phyloP scores from a whole-genome alignment of 53 echinoderm and acorn worm species.

The Henricia sp. region DNA sequence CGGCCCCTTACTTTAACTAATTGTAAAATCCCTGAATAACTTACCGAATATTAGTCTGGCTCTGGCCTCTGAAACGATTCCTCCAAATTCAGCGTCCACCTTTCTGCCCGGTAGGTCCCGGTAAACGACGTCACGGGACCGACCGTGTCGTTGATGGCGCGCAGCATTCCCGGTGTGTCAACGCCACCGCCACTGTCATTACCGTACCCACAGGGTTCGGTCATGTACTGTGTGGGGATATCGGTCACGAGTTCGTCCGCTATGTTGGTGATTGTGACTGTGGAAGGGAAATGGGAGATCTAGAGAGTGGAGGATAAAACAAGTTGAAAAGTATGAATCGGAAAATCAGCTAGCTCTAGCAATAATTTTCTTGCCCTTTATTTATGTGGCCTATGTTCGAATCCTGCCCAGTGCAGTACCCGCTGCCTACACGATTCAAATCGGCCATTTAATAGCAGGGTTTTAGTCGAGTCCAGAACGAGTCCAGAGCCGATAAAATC shows the following conservation, averaged over 20 bases:
- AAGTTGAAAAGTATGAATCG: background rate
- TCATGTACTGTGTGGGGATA: background rate
- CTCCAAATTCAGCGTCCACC: conserved; percentile 69
- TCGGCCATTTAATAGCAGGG: no score
- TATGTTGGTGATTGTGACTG: background rate
- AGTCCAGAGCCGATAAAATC: no score
- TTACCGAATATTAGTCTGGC: conserved; percentile 12
- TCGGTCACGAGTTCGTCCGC: conserved; percentile 10
- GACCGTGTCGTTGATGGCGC: conserved; percentile 57
- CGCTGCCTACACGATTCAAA: no score
- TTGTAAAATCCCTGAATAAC: no score
- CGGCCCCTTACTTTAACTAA: no score
- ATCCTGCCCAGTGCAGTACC: no score
- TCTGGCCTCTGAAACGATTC: background rate
- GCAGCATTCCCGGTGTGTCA: conserved; percentile 80
- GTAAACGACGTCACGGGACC: conserved; percentile 85
- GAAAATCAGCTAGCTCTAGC: no score
- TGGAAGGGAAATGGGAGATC: conserved; percentile 73
- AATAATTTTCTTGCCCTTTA: no score
- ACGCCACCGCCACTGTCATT: conserved; percentile 73
- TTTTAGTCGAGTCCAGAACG: no score
- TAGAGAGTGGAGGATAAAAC: conserved; percentile 7
- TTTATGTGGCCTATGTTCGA: no score
- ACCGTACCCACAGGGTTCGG: conserved; percentile 78
- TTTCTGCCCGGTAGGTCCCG: conserved; percentile 86